These are phyloP conservation scores for Lanius collurio DNA, from an alignment of 2,113 vertebrate species.

Conservation along the genomic window DNA sequence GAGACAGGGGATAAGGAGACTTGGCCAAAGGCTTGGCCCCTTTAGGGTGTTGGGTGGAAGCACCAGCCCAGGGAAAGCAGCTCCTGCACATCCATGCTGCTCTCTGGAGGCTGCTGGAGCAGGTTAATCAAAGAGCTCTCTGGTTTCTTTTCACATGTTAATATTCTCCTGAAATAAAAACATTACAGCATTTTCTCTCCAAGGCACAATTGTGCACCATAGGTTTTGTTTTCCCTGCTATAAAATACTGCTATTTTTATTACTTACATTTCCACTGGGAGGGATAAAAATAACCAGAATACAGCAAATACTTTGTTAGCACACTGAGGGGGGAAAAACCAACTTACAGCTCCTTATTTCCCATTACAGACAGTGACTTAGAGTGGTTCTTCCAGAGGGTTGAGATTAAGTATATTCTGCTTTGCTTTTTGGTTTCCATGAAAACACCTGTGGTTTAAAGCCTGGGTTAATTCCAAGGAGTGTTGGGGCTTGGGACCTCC, in stretches of 20 bases:
- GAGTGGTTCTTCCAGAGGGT: not conserved
- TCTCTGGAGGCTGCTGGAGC: not conserved
- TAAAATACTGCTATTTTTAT: conserved; percentile 62
- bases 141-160: conserved; percentile 36
- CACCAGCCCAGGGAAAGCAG: not conserved
- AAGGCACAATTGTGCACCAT: not conserved
- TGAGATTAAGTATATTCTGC: not conserved
- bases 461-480: not conserved
- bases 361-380: not conserved
- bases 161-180: conserved; percentile 45
- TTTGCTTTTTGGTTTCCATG: not conserved
- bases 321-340: not conserved
- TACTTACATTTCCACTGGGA: conserved; percentile 54
- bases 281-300: conserved; percentile 46
- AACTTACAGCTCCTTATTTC: not conserved
- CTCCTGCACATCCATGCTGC: not conserved
- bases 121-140: conserved; percentile 50
- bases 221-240: conserved; percentile 55
- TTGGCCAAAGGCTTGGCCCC: too few species aligned
- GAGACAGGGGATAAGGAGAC: accelerated
- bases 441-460: not conserved
- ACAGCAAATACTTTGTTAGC: conserved; percentile 49
- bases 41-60: not conserved
- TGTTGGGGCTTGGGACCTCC: not conserved
- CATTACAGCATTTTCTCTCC: conserved; percentile 35